These are phyloP conservation scores for Terebella lapidaria DNA, from an alignment of 2,888 invertebrate species.

Conservation along the genomic window DNA sequence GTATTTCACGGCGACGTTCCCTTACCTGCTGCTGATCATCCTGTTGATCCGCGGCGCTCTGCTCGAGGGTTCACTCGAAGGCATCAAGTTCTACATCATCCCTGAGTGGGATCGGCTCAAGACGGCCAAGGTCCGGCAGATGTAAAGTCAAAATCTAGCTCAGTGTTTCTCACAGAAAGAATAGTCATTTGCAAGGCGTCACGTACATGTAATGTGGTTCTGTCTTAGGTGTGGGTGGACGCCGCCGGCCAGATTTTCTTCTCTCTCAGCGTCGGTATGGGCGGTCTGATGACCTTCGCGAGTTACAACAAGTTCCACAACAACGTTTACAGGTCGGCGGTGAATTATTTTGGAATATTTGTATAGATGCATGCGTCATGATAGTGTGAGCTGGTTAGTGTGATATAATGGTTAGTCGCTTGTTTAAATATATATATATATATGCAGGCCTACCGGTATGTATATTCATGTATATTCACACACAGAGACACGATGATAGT, in stretches of 20 bases:
- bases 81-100: constrained; percentile 45
- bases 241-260: constrained; percentile 82
- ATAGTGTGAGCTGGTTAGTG: no score
- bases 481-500: constrained; percentile 68
- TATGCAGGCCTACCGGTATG: no score
- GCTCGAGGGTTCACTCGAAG: constrained; percentile 37
- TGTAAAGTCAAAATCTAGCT: constrained; percentile 63
- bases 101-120: constrained; percentile 35
- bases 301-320: constrained; percentile 63
- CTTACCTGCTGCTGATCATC: constrained; percentile 42
- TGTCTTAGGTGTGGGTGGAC: constrained; percentile 74
- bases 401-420: no score
- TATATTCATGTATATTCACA: not conserved
- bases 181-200: no score
- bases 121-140: constrained; percentile 58
- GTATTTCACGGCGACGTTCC: constrained; percentile 49
- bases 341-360: no score
- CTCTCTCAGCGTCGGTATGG: constrained; percentile 74
- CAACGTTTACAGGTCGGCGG: constrained; percentile 48
- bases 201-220: no score
- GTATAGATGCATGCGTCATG: no score
- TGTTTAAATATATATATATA: no score
- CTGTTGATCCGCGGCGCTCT: constrained; percentile 39
- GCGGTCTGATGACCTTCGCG: constrained; percentile 73
- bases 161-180: no score